These are phyloP conservation scores for Gallinago paraguaiae DNA, from an alignment of 2,113 vertebrate genomes.

Conservation along the genomic window DNA sequence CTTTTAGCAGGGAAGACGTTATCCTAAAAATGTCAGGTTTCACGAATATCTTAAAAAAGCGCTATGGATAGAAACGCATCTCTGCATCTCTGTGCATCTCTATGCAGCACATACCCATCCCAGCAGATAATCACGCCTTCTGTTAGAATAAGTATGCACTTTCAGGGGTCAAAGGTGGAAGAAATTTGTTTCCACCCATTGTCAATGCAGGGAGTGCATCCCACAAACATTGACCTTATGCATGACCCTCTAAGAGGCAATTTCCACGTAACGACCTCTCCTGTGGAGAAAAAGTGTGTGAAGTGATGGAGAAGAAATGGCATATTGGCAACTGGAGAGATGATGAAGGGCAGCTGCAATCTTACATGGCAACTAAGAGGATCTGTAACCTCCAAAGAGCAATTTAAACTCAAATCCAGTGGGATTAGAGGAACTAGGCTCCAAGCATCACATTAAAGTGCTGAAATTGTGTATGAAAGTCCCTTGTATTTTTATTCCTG, in stretches of 20 bases:
- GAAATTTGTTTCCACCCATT: not conserved
- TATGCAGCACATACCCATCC: not conserved
- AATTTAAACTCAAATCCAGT: conserved; percentile 49
- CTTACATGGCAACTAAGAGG: conserved; percentile 22
- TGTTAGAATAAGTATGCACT: not conserved
- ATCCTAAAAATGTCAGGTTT: not conserved
- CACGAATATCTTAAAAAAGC: not conserved
- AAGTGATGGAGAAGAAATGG: conserved; percentile 12
- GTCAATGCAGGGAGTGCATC: not conserved
- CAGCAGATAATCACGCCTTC: not conserved
- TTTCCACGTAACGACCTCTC: not conserved
- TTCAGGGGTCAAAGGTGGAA: not conserved
- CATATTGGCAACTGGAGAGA: not conserved
- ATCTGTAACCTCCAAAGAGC: conserved; percentile 18
- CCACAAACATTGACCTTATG: not conserved
- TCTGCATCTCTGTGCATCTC: not conserved
- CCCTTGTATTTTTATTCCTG: not conserved
- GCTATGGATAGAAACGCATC: not conserved
- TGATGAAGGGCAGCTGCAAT: conserved; percentile 10
- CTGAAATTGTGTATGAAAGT: conserved; percentile 1
- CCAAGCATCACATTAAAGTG: not conserved
- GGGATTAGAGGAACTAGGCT: conserved; percentile 7
- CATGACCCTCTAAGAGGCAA: not conserved
- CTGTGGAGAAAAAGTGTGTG: not conserved
- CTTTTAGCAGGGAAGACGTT: not conserved